Conservation (phyloP, 53 echinoderm and acorn worm genomes). For the Henricia sp. region DNA sequence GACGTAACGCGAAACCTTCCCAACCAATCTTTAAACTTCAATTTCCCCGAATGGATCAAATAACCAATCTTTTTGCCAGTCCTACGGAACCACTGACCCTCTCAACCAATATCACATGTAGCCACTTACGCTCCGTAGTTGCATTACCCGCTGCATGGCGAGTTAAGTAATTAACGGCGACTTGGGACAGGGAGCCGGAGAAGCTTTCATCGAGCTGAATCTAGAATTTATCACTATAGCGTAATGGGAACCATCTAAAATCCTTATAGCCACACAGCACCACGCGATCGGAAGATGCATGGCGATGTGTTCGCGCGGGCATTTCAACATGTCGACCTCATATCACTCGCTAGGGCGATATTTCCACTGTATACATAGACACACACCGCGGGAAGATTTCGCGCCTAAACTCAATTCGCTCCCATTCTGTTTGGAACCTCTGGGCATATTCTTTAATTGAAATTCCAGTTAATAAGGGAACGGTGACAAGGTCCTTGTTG, state of each 20-base stretch:
- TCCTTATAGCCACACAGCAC: no score
- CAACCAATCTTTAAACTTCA: conserved; percentile 44
- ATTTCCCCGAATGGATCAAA: conserved; percentile 45
- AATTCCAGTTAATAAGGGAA: conserved; percentile 53
- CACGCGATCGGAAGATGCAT: no score
- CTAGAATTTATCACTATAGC: neutral
- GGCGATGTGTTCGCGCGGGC: no score
- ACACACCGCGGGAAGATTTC: conserved; percentile 12
- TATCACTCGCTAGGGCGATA: no score
- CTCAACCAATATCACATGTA: no score
- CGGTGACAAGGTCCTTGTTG: conserved; percentile 35
- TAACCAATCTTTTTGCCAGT: conserved; percentile 32
- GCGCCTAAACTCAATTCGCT: neutral
- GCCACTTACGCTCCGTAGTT: neutral
- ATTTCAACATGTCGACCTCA: neutral
- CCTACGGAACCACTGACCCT: no score
- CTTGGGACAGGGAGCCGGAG: conserved; percentile 8
- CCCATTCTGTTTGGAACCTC: neutral
- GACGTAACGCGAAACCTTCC: conserved; percentile 11
- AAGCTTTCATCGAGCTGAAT: conserved; percentile 30
- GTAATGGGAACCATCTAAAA: neutral
- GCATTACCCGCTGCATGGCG: neutral
- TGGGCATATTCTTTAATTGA: conserved; percentile 44
- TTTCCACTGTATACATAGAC: no score
- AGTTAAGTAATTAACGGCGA: conserved; percentile 44